Percentiles rank a stretch among this genome's conserved stretches.
These are phyloP conservation scores for Silurus lanzhouensis DNA, from an alignment of 2,797 vertebrate genomes.

Conservation along the genomic window DNA sequence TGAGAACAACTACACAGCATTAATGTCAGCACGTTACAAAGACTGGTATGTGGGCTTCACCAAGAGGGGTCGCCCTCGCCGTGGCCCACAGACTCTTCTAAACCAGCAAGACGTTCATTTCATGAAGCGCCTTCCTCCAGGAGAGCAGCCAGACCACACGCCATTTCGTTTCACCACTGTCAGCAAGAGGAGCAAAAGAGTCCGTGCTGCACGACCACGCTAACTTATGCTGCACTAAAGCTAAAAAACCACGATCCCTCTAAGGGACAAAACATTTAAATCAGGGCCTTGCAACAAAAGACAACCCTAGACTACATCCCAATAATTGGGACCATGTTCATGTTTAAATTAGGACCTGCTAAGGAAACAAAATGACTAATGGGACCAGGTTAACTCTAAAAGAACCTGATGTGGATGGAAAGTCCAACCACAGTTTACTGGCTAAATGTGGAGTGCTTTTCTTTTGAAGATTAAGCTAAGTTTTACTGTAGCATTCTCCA, in stretches of 20 bases:
- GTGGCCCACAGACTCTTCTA: slow-evolving; percentile 76
- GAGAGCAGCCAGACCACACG: slow-evolving; percentile 77
- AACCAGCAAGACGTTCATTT: slow-evolving; percentile 84
- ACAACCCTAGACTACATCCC: slow-evolving; percentile 40
- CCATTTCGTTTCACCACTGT: slow-evolving; percentile 82
- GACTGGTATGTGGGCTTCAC: slow-evolving; percentile 85
- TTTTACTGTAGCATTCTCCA: slow-evolving; percentile 43
- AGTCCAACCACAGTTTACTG: slow-evolving; percentile 31
- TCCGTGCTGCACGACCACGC: slow-evolving; percentile 75
- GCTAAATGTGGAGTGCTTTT: slow-evolving; percentile 31
- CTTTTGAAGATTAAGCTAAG: slow-evolving; percentile 34
- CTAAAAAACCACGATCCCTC: slow-evolving; percentile 59
- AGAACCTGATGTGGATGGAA: slow-evolving; percentile 40
- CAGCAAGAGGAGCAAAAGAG: slow-evolving; percentile 76
- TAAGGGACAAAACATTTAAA: slow-evolving; percentile 41
- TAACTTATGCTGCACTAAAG: slow-evolving; percentile 60
- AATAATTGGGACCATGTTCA: slow-evolving; percentile 41
- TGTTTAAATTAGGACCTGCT: slow-evolving; percentile 33
- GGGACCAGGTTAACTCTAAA: slow-evolving; percentile 31
- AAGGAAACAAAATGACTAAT: background rate
- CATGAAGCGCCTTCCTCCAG: slow-evolving; percentile 81
- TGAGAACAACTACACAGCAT: slow-evolving; percentile 86
- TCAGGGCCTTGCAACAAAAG: slow-evolving; percentile 40
- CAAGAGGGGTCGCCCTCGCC: slow-evolving; percentile 78
- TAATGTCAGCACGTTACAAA: slow-evolving; percentile 79